Conservation (phyloP, 2,113 vertebrate genomes). For the Brachypodius melanocephalos region DNA sequence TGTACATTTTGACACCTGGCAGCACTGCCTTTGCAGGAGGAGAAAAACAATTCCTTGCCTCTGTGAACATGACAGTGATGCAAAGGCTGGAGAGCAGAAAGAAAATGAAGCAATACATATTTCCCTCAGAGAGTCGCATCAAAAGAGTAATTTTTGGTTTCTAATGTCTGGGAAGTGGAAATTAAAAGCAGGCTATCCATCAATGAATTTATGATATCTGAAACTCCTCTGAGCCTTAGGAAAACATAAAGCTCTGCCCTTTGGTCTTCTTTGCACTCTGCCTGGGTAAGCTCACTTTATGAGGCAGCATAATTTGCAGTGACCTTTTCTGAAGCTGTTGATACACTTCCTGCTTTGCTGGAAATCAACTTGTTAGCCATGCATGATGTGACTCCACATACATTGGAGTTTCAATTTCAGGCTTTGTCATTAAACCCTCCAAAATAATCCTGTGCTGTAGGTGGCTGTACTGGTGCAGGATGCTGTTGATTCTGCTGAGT, state of each 20-base stretch:
- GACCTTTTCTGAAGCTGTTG: slow-evolving; percentile 33
- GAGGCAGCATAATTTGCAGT: slow-evolving; percentile 26
- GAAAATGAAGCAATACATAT: background rate
- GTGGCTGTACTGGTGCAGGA: fast-evolving
- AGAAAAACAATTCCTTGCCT: background rate
- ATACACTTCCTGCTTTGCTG: slow-evolving; percentile 17
- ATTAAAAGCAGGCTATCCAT: background rate
- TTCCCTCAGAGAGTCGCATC: background rate
- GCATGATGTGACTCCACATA: background rate
- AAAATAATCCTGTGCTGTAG: fast-evolving
- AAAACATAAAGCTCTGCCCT: background rate
- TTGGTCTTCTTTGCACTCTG: background rate
- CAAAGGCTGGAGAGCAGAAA: background rate
- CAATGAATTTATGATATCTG: background rate
- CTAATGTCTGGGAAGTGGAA: background rate
- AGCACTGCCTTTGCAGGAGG: background rate
- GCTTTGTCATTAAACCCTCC: background rate
- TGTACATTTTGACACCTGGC: background rate
- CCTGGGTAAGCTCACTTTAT: background rate
- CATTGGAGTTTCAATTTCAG: background rate
- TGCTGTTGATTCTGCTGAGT: fast-evolving
- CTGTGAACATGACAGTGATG: fast-evolving
- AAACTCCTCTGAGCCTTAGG: background rate
- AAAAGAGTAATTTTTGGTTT: background rate
- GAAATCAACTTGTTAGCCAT: slow-evolving; percentile 2